Conservation (phyloP, 2,888 invertebrate genomes). For the Melanophora roralis region DNA sequence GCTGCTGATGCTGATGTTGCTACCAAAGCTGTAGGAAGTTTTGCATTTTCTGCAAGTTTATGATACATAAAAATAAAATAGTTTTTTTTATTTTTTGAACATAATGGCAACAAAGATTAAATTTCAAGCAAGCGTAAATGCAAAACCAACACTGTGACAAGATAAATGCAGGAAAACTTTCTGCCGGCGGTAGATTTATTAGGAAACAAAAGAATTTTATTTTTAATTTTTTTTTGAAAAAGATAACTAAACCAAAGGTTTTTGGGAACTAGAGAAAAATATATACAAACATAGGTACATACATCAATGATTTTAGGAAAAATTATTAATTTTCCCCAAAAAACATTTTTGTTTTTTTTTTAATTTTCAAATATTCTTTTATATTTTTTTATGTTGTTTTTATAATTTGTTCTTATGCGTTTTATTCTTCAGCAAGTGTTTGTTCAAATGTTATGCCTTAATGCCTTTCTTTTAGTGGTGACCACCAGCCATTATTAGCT, state of each 20-base stretch:
- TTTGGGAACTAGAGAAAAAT: too few relatives aligned
- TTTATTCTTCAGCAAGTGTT: not conserved
- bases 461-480: conserved; percentile 63
- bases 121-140: conserved; percentile 37
- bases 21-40: conserved; percentile 1
- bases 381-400: not conserved
- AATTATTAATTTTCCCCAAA: too few relatives aligned
- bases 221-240: not conserved
- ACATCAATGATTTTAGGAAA: too few relatives aligned
- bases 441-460: conserved; percentile 61
- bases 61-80: not conserved
- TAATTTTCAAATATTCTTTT: not conserved
- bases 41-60: conserved; percentile 42
- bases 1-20: not conserved
- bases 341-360: too few relatives aligned
- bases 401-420: not conserved
- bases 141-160: not conserved
- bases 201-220: not conserved
- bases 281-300: too few relatives aligned
- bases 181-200: conserved; percentile 18
- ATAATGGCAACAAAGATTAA: conserved; percentile 21
- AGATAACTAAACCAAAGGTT: too few relatives aligned
- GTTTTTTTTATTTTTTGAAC: not conserved
- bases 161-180: not conserved
- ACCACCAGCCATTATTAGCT: conserved; percentile 65